phyloP scores from a whole-genome alignment of 2,797 vertebrate species.

The Phoebastria nigripes region DNA sequence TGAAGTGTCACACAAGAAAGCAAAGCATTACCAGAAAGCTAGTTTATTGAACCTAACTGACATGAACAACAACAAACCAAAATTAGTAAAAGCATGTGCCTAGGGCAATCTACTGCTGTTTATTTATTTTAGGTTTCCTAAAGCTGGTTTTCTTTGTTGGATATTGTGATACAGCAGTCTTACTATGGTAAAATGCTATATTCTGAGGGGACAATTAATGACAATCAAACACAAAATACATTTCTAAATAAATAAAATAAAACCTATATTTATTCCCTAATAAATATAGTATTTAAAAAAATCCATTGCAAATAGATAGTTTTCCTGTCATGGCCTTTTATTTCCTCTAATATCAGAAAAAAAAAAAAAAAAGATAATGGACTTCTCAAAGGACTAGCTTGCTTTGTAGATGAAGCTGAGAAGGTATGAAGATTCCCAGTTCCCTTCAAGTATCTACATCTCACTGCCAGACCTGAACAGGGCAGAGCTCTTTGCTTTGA shows the following conservation, averaged over 20 bases:
- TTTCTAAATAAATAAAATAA: neutral
- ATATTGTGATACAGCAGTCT: neutral
- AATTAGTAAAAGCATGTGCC: constrained; percentile 42
- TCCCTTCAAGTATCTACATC: neutral
- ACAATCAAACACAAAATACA: neutral
- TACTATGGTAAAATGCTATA: neutral
- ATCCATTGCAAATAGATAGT: neutral
- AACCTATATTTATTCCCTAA: neutral
- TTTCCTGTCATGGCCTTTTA: neutral
- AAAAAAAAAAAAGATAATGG: neutral
- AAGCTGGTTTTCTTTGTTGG: neutral
- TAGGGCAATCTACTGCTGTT: constrained; percentile 20
- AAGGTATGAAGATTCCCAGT: neutral
- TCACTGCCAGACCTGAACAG: neutral
- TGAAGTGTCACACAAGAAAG: constrained; percentile 10
- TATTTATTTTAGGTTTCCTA: constrained; percentile 24
- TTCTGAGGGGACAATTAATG: neutral
- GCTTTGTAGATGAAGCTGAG: neutral
- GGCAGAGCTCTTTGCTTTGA: neutral
- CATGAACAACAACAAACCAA: constrained; percentile 39
- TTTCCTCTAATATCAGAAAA: neutral
- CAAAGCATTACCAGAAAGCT: constrained; percentile 11
- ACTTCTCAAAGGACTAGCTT: neutral
- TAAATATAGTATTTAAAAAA: neutral
- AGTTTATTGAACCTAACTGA: constrained; percentile 31